These are phyloP conservation scores for Rhagonycha lutea DNA, from an alignment of 2,888 invertebrate genomes.

Conservation along the genomic window DNA sequence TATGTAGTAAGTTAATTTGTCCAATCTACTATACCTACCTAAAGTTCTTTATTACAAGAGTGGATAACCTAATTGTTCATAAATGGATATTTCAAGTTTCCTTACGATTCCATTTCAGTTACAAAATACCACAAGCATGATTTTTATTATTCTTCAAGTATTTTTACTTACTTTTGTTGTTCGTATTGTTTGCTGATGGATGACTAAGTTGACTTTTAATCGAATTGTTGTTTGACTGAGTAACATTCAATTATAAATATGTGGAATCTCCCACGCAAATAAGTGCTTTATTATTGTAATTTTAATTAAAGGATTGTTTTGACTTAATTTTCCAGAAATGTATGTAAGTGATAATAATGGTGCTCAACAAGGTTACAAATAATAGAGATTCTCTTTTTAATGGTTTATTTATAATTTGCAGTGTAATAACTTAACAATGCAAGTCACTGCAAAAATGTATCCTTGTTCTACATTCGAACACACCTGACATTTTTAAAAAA, in stretches of 20 bases:
- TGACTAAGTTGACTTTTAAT: not conserved
- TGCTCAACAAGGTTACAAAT: not conserved
- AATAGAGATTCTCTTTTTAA: not conserved
- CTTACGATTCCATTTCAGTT: constrained; percentile 30
- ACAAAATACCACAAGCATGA: constrained; percentile 15
- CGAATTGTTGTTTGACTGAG: not conserved
- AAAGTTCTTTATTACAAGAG: constrained; percentile 14
- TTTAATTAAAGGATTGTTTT: not conserved
- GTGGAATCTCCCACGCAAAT: not conserved
- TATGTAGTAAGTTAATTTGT: not conserved
- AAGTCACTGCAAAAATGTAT: constrained; percentile 8
- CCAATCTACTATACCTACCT: not conserved
- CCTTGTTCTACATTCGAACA: constrained; percentile 7
- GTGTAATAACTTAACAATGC: constrained; percentile 5
- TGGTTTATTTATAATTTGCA: not conserved
- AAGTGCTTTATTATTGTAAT: not conserved
- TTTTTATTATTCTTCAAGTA: not conserved
- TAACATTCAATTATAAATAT: not conserved
- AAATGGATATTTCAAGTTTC: constrained; percentile 33
- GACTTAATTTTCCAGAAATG: not conserved
- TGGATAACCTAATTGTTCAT: constrained; percentile 39
- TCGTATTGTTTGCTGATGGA: not conserved
- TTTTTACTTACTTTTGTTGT: not conserved
- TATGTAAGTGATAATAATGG: not conserved
- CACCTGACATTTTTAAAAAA: not conserved